A percentile compares a stretch with the other conserved stretches of the same genome.
These are phyloP conservation scores for Falcunculus frontatus DNA, from an alignment of 2,113 vertebrate species.

Conservation along the genomic window DNA sequence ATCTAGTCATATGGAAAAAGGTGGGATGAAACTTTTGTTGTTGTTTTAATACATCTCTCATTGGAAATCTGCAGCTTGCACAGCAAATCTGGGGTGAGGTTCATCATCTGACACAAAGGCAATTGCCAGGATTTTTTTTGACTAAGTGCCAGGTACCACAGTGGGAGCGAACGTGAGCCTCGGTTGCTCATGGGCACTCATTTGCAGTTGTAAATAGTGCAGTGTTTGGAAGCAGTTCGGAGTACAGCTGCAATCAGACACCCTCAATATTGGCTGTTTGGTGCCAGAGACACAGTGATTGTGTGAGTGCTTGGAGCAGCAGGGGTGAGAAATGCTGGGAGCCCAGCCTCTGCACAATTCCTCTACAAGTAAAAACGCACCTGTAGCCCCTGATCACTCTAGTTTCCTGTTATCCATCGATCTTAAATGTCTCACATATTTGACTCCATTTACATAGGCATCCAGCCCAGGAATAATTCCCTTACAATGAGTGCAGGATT, in stretches of 20 bases:
- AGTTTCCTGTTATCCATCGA: not conserved
- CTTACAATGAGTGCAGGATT: not conserved
- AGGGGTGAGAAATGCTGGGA: not conserved
- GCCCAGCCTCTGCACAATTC: not conserved
- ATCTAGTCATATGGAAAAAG: not conserved
- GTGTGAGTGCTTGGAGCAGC: not conserved
- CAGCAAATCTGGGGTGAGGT: not conserved
- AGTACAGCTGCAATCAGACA: not conserved
- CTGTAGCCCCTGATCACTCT: not conserved
- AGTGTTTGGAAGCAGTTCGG: not conserved
- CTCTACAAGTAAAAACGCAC: fast-evolving
- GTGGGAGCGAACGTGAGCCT: not conserved
- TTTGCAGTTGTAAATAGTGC: not conserved
- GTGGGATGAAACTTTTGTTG: not conserved
- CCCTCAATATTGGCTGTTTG: not conserved
- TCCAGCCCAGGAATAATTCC: not conserved
- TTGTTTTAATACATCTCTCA: not conserved
- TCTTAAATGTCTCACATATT: not conserved
- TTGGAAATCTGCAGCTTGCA: not conserved
- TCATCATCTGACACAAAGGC: not conserved
- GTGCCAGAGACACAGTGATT: not conserved
- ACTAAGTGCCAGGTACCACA: not conserved
- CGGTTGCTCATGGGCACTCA: not conserved
- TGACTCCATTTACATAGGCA: not conserved
- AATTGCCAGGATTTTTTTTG: not conserved